Conservation (phyloP, 2,888 invertebrate genomes). For the Cosmorhoe ocellata region DNA sequence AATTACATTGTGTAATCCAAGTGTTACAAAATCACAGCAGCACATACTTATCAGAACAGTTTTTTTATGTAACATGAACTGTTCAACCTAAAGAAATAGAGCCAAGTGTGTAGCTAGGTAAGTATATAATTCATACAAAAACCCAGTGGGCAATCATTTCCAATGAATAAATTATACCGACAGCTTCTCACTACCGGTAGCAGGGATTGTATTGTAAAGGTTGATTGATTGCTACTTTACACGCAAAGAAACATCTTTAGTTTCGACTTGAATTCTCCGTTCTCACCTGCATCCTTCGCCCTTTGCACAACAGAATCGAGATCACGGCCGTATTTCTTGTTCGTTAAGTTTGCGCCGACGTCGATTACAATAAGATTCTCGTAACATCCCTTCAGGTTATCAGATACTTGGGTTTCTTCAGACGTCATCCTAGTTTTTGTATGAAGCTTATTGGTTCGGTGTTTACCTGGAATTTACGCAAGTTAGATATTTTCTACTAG, state of each 20-base stretch:
- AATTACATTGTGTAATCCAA: conserved; percentile 16
- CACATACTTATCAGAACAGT: conserved; percentile 5
- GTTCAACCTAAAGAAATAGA: too few relatives aligned
- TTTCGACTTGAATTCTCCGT: not conserved
- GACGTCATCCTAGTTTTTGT: conserved; percentile 76
- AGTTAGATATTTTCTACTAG: conserved; percentile 27
- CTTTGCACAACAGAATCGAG: conserved; percentile 95
- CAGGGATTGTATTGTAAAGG: conserved; percentile 26
- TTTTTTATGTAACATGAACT: conserved; percentile 13
- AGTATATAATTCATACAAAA: conserved; percentile 26
- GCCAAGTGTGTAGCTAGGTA: conserved; percentile 4
- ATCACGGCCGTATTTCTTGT: conserved; percentile 96
- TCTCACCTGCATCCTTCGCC: conserved; percentile 94
- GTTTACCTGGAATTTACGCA: conserved; percentile 65
- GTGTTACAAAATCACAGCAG: conserved; percentile 6
- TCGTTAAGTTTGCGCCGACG: conserved; percentile 95
- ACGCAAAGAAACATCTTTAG: conserved; percentile 33
- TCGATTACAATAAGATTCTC: conserved; percentile 96
- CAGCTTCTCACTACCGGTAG: conserved; percentile 12
- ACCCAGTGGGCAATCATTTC: conserved; percentile 40
- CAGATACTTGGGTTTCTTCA: conserved; percentile 76
- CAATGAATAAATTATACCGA: conserved; percentile 49
- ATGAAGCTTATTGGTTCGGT: conserved; percentile 76
- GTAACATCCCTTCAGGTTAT: conserved; percentile 89
- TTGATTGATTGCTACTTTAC: conserved; percentile 37